A percentile compares a stretch with the other conserved stretches of the same genome.
Evolutionary conservation across 1,140 invertebrate species (phyloP).

Genomic region (Mamestra configurata): DNA sequence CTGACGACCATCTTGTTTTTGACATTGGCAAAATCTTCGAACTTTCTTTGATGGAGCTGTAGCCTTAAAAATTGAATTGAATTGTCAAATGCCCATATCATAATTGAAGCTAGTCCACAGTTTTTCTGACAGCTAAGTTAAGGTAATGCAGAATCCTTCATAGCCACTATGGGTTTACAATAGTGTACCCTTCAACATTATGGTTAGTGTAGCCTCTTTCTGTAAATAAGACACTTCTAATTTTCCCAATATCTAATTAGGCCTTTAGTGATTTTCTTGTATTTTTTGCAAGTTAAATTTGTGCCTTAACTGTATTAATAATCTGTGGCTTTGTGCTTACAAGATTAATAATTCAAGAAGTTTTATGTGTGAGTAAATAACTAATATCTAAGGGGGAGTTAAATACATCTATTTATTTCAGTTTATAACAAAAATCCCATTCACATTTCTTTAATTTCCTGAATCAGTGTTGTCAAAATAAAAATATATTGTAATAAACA

Average conservation of each 20-base stretch:
- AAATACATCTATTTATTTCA: background rate
- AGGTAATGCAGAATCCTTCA: no score
- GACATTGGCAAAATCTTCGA: no score
- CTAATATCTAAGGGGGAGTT: background rate
- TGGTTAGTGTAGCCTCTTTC: no score
- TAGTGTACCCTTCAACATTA: no score
- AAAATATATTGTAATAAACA: background rate
- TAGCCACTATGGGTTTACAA: no score
- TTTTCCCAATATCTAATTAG: background rate
- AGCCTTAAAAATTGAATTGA: no score
- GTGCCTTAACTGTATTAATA: constrained; percentile 13
- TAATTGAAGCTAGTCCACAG: no score
- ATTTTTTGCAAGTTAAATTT: background rate
- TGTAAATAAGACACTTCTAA: no score
- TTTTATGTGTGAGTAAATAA: constrained; percentile 10
- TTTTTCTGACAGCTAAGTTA: no score
- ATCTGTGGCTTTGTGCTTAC: constrained; percentile 11
- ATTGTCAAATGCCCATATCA: no score
- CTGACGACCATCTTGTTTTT: no score
- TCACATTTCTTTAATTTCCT: background rate
- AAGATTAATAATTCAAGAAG: background rate
- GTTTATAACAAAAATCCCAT: constrained; percentile 19
- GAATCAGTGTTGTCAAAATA: constrained; percentile 12
- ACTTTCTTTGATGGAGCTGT: no score
- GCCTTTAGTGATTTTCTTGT: background rate